A percentile compares a stretch with the other conserved stretches of the same genome.
Conservation (phyloP, 2,888 invertebrate genomes). For the Volucella zonaria region DNA sequence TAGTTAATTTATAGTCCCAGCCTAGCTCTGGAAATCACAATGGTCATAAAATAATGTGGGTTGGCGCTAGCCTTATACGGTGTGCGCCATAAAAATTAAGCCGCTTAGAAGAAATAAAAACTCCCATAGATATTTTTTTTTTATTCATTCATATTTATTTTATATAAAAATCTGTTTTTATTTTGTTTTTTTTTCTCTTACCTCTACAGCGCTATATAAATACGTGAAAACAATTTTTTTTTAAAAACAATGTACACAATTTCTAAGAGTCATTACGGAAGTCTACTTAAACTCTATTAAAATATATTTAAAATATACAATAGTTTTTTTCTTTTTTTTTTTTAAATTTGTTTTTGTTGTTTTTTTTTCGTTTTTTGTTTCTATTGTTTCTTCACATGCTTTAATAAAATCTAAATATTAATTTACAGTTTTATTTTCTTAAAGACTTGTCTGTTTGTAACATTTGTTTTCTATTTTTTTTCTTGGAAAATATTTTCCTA, state of each 20-base stretch:
- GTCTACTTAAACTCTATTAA: constrained; percentile 53
- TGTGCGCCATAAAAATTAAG: too few species aligned
- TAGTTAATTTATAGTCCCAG: too few species aligned
- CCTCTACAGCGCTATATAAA: constrained; percentile 69
- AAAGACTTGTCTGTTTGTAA: constrained; percentile 31
- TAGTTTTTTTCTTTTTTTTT: constrained; percentile 30
- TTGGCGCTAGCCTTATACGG: too few species aligned
- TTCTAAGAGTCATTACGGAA: constrained; percentile 28
- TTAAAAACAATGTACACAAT: constrained; percentile 66
- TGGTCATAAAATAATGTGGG: too few species aligned
- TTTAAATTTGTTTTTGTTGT: constrained; percentile 3
- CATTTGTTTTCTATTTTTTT: constrained; percentile 4
- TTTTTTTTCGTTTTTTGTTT: constrained; percentile 37
- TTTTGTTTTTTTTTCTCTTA: constrained; percentile 37
- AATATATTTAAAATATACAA: constrained; percentile 45
- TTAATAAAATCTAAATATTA: not conserved
- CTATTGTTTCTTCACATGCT: constrained; percentile 22
- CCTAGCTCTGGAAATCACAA: too few species aligned
- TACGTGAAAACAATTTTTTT: constrained; percentile 69
- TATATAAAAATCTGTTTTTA: constrained; percentile 64
- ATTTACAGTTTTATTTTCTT: constrained; percentile 34
- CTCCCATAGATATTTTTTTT: constrained; percentile 23
- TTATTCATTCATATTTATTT: constrained; percentile 64
- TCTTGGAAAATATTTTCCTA: not conserved
- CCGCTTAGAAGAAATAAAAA: constrained; percentile 1